These are phyloP conservation scores for Drosophila insularis DNA, from an alignment of 1,140 invertebrate species.

Conservation along the genomic window DNA sequence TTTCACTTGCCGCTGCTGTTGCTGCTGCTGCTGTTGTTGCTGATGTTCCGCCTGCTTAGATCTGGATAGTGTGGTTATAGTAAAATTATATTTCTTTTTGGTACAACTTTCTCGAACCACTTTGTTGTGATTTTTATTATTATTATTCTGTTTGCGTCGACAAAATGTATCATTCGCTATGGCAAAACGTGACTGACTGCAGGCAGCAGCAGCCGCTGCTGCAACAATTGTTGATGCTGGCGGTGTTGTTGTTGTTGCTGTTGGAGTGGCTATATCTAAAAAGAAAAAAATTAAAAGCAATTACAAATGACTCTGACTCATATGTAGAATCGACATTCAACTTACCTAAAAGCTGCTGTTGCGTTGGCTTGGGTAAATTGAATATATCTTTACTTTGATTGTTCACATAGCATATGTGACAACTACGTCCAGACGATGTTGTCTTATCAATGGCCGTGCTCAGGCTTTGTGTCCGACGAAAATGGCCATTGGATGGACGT, in stretches of 20 bases:
- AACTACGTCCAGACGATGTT: conserved; percentile 67
- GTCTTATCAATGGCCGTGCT: conserved; percentile 73
- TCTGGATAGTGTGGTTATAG: conserved; percentile 74
- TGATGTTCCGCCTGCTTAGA: conserved; percentile 36
- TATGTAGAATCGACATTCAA: conserved; percentile 10
- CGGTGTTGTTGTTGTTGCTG: conserved; percentile 26
- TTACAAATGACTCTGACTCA: neutral
- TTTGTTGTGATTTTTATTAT: conserved; percentile 71
- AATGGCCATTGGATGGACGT: neutral
- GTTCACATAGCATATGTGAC: conserved; percentile 79
- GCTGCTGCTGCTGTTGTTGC: conserved; percentile 28
- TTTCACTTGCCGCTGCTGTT: conserved; percentile 16
- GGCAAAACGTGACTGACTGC: conserved; percentile 68
- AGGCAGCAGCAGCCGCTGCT: conserved; percentile 33
- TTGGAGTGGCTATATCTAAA: neutral
- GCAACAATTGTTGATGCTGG: conserved; percentile 3
- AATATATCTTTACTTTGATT: conserved; percentile 80
- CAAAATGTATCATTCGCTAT: conserved; percentile 72
- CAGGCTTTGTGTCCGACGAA: conserved; percentile 74
- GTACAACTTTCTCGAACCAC: conserved; percentile 60
- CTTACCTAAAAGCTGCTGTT: conserved; percentile 39
- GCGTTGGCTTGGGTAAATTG: conserved; percentile 60
- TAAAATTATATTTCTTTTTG: conserved; percentile 76
- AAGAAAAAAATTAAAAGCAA: neutral
- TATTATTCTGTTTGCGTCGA: conserved; percentile 72